A percentile compares a stretch with the other conserved stretches of the same genome.
Evolutionary conservation across 1,140 invertebrate genomes (phyloP).

Genomic region (Drosophila grimshawi): DNA sequence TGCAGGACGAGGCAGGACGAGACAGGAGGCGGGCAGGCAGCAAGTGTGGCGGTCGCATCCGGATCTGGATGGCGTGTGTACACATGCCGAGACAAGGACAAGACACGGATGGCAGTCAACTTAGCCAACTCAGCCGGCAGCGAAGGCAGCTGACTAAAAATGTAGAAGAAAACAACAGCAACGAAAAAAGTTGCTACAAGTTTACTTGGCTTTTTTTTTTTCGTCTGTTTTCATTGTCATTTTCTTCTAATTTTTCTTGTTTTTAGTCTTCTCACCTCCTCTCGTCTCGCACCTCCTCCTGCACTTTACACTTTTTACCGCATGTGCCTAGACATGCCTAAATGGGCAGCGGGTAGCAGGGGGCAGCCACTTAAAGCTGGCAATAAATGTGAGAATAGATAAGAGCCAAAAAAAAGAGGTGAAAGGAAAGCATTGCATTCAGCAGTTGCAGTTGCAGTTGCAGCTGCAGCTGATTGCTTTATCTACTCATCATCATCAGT

Average conservation of each 20-base stretch:
- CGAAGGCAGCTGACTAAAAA: constrained; percentile 28
- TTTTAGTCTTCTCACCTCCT: constrained; percentile 4
- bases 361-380: constrained; percentile 15
- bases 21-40: not conserved
- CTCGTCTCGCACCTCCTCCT: not conserved
- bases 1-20: not conserved
- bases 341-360: not conserved
- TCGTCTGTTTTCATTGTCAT: constrained; percentile 1
- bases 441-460: no score
- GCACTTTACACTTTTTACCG: constrained; percentile 23
- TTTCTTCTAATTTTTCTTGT: constrained; percentile 59
- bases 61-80: constrained; percentile 48
- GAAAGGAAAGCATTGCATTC: no score
- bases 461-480: no score
- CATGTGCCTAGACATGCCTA: not conserved
- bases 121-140: constrained; percentile 5
- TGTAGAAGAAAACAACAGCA: constrained; percentile 23
- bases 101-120: constrained; percentile 26
- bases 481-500: no score
- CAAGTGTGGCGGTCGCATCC: constrained; percentile 19
- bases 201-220: constrained; percentile 47
- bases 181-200: constrained; percentile 62
- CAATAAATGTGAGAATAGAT: not conserved
- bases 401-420: no score
- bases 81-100: constrained; percentile 60